Evolutionary conservation across 2,797 vertebrate species (phyloP), one percentile per base, ranked within the genome.

Genomic region (Australoheros facetus): DNA sequence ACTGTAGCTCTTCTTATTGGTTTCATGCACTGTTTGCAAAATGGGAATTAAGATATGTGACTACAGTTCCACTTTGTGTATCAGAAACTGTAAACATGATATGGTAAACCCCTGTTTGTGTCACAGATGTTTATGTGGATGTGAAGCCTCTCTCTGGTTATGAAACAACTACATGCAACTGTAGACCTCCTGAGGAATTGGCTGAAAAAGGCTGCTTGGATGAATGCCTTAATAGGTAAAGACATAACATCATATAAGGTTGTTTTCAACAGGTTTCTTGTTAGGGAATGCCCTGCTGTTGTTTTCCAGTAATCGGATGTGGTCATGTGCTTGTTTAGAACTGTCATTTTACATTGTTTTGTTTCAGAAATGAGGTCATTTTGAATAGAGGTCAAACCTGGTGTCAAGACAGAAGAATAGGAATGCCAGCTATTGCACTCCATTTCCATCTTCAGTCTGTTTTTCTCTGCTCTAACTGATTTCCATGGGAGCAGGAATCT

Each of bases 81-180:
- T 69, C 7, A 16, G 16, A 58, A 55, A 17, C 16, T 62, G 37
- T 66, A 59, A 37, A 57, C 70, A 21, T 83, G 2, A 77, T 83
- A 28, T 1, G 5, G 37, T 79, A 70, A 84, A 59, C 13, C 56
- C n/a, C 21, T 37, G 17, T 73, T 45, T 91, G 37, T 85, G 34
- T 87, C 21, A 56, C 82, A 96, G 98, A 99, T 88, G 98, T 99
- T 45, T 99, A 99, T 16, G 98, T 99, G 91, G 98, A 99, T 71
- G 98, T 99, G 81, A 99, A 99, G 86, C 98, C 98, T 62, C 96
- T 99, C n/a, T 99, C 98, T 81, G 98, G 98, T 87, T 99, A 99
- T 3, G 98, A 99, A 93, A 97, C 96, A 81, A 99, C 97, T 5
- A 99, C 97, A 26, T 99, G 98, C 94, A 99, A 96, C 90, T 99